A percentile compares a stretch with the other conserved stretches of the same genome.
Conservation (phyloP, 2,888 invertebrate species). For the Bugulina stolonifera region DNA sequence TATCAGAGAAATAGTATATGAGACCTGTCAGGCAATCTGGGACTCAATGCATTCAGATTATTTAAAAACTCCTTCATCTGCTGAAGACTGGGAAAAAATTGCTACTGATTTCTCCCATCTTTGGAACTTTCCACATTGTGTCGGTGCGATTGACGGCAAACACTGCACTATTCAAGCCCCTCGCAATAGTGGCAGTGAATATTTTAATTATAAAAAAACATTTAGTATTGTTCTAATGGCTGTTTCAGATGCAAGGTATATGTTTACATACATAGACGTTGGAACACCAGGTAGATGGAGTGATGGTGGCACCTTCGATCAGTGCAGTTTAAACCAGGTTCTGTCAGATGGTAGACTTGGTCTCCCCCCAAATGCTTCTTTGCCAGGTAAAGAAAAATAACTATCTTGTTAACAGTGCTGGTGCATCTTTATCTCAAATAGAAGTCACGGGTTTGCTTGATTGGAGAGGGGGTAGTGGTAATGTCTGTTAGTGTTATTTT, state of each 20-base stretch:
- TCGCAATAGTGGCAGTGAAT: too few species aligned
- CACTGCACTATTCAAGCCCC: slow-evolving; percentile 38
- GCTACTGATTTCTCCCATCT: slow-evolving; percentile 30
- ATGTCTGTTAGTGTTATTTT: too few species aligned
- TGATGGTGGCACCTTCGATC: slow-evolving; percentile 40
- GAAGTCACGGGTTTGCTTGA: too few species aligned
- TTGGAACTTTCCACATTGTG: slow-evolving; percentile 45
- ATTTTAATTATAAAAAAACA: too few species aligned
- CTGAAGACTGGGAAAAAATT: slow-evolving; percentile 28
- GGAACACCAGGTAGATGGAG: slow-evolving; percentile 41
- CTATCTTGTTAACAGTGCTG: too few species aligned
- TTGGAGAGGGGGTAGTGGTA: too few species aligned
- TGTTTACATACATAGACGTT: slow-evolving; percentile 39
- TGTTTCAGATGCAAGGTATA: slow-evolving; percentile 50
- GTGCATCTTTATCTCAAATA: too few species aligned
- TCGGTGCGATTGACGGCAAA: slow-evolving; percentile 41
- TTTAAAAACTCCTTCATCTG: slow-evolving; percentile 23
- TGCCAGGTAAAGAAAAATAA: neutral
- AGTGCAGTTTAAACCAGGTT: slow-evolving; percentile 1
- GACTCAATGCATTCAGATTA: slow-evolving; percentile 24
- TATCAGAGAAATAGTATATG: slow-evolving; percentile 38
- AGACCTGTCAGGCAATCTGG: slow-evolving; percentile 41
- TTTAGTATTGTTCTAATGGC: too few species aligned
- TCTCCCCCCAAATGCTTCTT: slow-evolving; percentile 28
- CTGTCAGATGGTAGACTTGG: slow-evolving; percentile 24